phyloP scores from a whole-genome alignment of 2,797 vertebrate genomes.

The Poecilia gillii region DNA sequence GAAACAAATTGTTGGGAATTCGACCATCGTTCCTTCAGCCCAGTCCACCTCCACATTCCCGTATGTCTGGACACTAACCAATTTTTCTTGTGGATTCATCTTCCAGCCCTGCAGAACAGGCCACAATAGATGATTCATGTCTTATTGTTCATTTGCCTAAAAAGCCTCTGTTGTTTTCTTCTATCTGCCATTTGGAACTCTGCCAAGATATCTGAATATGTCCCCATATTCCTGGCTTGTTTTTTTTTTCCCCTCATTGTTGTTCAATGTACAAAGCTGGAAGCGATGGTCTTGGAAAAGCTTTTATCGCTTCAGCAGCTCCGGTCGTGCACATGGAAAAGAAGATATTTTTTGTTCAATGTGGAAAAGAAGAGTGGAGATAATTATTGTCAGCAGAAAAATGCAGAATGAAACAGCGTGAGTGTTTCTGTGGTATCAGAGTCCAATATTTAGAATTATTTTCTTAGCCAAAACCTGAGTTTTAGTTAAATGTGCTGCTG shows the following conservation, averaged over 20 bases:
- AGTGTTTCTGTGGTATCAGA: slow-evolving; percentile 14
- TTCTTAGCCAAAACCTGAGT: background rate
- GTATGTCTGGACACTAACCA: slow-evolving; percentile 43
- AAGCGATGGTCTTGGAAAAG: slow-evolving; percentile 25
- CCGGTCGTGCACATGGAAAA: slow-evolving; percentile 40
- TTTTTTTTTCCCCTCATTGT: slow-evolving; percentile 30
- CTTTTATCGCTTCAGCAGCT: slow-evolving; percentile 30
- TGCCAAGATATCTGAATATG: slow-evolving; percentile 63
- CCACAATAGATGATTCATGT: slow-evolving; percentile 77
- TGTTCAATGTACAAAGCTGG: slow-evolving; percentile 36
- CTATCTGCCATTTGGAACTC: slow-evolving; percentile 43
- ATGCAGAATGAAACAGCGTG: slow-evolving; percentile 29
- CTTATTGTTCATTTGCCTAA: slow-evolving; percentile 69
- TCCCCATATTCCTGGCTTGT: slow-evolving; percentile 43
- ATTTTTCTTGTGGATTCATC: slow-evolving; percentile 40
- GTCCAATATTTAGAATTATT: background rate
- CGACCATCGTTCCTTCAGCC: slow-evolving; percentile 1
- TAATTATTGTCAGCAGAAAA: slow-evolving; percentile 40
- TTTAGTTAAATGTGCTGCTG: background rate
- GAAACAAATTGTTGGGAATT: slow-evolving; percentile 7
- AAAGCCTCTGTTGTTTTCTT: slow-evolving; percentile 57
- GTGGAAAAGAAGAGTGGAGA: slow-evolving; percentile 34
- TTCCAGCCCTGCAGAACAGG: slow-evolving; percentile 43
- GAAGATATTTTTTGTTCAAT: slow-evolving; percentile 52
- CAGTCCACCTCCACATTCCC: slow-evolving; percentile 24